Conservation (phyloP, 2,797 vertebrate species). For the Coracias cyanogaster region DNA sequence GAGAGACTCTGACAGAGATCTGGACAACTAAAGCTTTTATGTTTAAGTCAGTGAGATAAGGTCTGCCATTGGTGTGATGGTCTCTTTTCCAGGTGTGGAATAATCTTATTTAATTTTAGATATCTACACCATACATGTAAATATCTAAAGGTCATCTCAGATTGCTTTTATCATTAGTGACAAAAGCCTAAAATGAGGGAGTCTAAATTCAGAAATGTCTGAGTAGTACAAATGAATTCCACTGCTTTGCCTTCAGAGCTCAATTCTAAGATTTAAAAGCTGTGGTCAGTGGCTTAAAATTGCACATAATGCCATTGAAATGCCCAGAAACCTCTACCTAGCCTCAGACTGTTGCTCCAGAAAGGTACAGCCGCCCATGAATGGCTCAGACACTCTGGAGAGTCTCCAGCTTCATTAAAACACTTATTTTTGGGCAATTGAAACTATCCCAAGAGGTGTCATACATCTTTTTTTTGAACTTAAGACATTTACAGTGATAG, state of each 20-base stretch:
- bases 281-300: not conserved
- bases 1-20: not conserved
- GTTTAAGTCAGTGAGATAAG: not conserved
- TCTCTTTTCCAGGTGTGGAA: not conserved
- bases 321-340: too few species aligned
- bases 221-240: not conserved
- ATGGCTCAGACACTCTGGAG: not conserved
- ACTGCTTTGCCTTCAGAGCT: not conserved
- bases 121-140: not conserved
- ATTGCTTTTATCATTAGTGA: not conserved
- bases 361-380: not conserved
- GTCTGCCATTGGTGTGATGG: not conserved
- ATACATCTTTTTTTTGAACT: not conserved
- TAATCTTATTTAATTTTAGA: not conserved
- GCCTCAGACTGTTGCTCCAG: not conserved
- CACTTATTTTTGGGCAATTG: not conserved
- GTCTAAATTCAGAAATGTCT: not conserved
- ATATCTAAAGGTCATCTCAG: not conserved
- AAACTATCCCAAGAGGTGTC: not conserved
- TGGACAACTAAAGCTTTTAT: not conserved
- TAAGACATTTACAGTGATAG: not conserved
- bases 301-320: not conserved
- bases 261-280: not conserved
- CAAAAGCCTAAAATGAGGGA: not conserved
- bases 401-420: not conserved